Base-by-base conservation (phyloP, 2,113 vertebrate genomes). In the Manacus vitellinus region DNA sequence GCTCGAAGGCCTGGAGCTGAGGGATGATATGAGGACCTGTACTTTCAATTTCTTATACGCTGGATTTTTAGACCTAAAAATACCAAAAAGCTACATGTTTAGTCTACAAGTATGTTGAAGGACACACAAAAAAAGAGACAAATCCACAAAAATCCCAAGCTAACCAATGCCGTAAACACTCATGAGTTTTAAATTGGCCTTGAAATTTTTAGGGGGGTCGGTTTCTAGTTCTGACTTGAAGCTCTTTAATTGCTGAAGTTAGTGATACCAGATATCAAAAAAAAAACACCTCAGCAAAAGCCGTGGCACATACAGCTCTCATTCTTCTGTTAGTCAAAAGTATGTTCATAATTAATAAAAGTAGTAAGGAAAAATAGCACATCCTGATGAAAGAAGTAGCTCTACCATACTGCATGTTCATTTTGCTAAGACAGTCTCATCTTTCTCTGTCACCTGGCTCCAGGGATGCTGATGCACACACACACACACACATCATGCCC, bases 1-100 rank as follows among this genome's bases (percentile, higher is more conserved):
- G 14, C 35, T 55, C 62, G 0, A 0, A 21, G 16, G n/a, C 43
- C n/a, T 51, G 15, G 31, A 55, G 9, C 3, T 2, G 0, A 11
- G 18, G 54, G 18, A 41, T 25, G 43, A 41, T 23, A 67, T 1
- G 8, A 84, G 21, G 13, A 62, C 16, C 21, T 51, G 7, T 6
- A 8, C 17, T 71, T 87, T n/a, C 0, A 1, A 9, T 41, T 74
- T 86, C 51, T 71, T 56, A 10, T 10, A 33, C 11, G 9, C 23
- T 66, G 22, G 19, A 21, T 11, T 72, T 75, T 80, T 58, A 61
- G 27, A 39, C 13, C 19, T 31, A 31, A 55, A 76, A 92, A 37
- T 33, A 23, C 5, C 22, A 41, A n/a, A 85, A 83, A 39, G 2
- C 15, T 81, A 17, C 12, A 23, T 25, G 6, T 33, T 39, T 46